Evolutionary conservation across 2,113 vertebrate species (phyloP).

Genomic region (Semicossyphus pulcher): DNA sequence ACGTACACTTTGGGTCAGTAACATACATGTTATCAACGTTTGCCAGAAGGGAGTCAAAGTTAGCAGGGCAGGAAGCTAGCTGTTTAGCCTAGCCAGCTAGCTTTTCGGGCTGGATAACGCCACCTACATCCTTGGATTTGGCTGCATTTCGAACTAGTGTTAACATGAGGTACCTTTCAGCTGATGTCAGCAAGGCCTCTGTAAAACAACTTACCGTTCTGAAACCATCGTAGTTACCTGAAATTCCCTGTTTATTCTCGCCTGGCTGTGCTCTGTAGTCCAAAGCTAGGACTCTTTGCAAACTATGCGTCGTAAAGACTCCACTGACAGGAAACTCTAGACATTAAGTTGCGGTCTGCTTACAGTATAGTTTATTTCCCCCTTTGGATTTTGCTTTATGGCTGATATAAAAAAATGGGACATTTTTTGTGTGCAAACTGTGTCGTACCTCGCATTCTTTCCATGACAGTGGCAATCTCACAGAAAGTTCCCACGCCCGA

Average conservation of each 20-base stretch:
- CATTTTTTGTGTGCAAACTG: neutral
- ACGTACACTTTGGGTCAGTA: neutral
- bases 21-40: neutral
- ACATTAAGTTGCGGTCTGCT: too few species aligned
- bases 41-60: conserved; percentile 33
- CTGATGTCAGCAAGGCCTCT: conserved; percentile 5
- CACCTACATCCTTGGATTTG: conserved; percentile 55
- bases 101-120: conserved; percentile 45
- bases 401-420: neutral
- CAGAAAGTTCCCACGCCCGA: conserved; percentile 4
- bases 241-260: neutral
- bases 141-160: conserved; percentile 24
- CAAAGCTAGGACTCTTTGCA: conserved; percentile 8
- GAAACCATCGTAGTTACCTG: neutral
- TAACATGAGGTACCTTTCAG: neutral
- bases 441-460: conserved; percentile 15
- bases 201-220: neutral
- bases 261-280: too few species aligned
- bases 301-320: neutral
- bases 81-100: conserved; percentile 68
- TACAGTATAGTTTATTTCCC: too few species aligned
- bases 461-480: conserved; percentile 7
- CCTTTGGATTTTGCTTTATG: neutral
- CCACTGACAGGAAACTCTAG: neutral
- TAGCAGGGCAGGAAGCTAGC: conserved; percentile 55